Base-by-base conservation (phyloP, 2,113 vertebrate genomes). In the Forbesichthys agassizii region DNA sequence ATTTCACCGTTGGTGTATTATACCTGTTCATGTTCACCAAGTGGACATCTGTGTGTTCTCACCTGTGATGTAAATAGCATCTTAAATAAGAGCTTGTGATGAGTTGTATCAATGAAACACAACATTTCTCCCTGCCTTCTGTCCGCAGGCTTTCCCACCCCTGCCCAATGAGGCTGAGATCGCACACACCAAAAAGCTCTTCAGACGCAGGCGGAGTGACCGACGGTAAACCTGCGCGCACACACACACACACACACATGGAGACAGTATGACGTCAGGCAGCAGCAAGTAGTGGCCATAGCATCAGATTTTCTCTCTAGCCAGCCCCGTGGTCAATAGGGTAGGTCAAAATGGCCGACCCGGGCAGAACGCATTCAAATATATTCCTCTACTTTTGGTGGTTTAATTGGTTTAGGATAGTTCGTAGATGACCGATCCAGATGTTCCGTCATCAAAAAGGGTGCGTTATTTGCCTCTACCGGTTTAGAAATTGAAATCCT, bases 131-230 rank as follows among this genome's bases (percentile, higher is more conserved):
- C 18, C 52, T 54, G 13, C 52, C 65, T 77, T 81, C 51, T 82
- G 60, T 68, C 59, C 27, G 5, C 92, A 99, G 96, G 96, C 95
- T 73, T 97, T 96, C 89, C 95, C 96, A 61, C 93, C 94, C 0
- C 88, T 95, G 89, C 95, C 95, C 77, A 95, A 96, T 9, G 96
- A 98, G 88, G 95, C 94, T 62, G 96, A 98, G 90, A 97, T 98
- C 0, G 95, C 96, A 27, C 95, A 97, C 81, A 97, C 97, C 81
- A 98, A 99, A 95, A 98, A 98, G 73, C 88, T 98, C 42, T 98
- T 98, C 91, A 92, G 96, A 71, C 94, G 96, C 77, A 94, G 93
- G 72, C 94, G 94, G 77, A 97, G 93, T 5, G 97, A 98, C 79
- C 93, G 96, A 57, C 94, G 96, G 97, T 99, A 92, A 88, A 91